phyloP scores from a whole-genome alignment of 2,888 invertebrate species.

The Ennomos erosarius region DNA sequence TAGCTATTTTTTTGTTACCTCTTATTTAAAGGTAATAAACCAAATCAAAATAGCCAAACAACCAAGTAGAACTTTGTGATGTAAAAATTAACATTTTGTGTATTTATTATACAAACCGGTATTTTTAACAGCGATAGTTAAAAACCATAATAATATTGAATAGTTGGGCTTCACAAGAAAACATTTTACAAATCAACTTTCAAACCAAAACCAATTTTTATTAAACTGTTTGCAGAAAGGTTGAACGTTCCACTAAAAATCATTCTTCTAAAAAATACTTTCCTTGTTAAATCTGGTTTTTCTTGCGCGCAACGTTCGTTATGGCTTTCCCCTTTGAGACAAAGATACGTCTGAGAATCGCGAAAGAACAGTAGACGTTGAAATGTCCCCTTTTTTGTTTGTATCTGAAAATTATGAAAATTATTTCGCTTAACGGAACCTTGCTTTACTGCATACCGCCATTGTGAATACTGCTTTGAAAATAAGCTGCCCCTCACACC shows the following conservation, averaged over 20 bases:
- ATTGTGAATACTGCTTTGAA: constrained; percentile 32
- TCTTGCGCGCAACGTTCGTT: constrained; percentile 29
- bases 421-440: constrained; percentile 41
- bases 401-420: constrained; percentile 41
- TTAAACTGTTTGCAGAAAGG: constrained; percentile 5
- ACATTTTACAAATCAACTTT: too few species aligned
- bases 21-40: too few species aligned
- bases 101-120: too few species aligned
- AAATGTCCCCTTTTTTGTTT: constrained; percentile 31
- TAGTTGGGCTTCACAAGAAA: too few species aligned
- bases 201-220: constrained; percentile 14
- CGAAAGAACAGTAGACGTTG: constrained; percentile 18
- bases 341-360: constrained; percentile 32
- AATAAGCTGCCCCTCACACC: constrained; percentile 23
- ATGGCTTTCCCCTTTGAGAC: constrained; percentile 33
- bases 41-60: too few species aligned
- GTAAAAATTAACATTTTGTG: too few species aligned
- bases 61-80: too few species aligned
- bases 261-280: constrained; percentile 25
- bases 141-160: too few species aligned
- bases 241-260: constrained; percentile 22
- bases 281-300: constrained; percentile 34
- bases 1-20: too few species aligned
- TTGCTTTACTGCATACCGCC: constrained; percentile 33
- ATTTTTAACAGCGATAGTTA: too few species aligned